Percentiles rank a stretch among this genome's conserved stretches.
phyloP scores from a whole-genome alignment of 2,888 invertebrate species.

The Ligdia adustata region DNA sequence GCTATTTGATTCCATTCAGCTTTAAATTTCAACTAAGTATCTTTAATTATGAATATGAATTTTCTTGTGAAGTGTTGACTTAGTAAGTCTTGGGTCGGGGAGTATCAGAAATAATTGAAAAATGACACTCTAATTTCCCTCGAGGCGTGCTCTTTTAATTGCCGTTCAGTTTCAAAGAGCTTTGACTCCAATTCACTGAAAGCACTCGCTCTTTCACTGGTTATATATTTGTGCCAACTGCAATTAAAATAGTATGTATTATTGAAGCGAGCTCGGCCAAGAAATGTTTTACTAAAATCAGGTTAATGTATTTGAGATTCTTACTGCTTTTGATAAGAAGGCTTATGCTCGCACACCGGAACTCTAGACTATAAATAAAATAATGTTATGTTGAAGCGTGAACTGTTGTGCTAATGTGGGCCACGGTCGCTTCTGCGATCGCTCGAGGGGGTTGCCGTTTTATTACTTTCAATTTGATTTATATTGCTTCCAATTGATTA shows the following conservation, averaged over 20 bases:
- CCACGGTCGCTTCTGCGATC: slow-evolving; percentile 52
- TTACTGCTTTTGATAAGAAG: slow-evolving; percentile 1
- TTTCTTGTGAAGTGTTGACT: too few relatives aligned
- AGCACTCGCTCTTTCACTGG: neutral
- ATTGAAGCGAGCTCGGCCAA: neutral
- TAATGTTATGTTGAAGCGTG: slow-evolving; percentile 37
- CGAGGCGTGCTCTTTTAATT: neutral
- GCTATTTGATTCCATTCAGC: too few relatives aligned
- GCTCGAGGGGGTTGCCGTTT: slow-evolving; percentile 37
- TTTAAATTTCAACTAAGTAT: too few relatives aligned
- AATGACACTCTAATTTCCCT: slow-evolving; percentile 5
- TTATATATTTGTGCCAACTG: neutral
- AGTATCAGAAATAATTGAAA: too few relatives aligned
- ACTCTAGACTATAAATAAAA: slow-evolving; percentile 36
- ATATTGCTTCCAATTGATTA: too few relatives aligned
- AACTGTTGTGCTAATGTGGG: slow-evolving; percentile 49
- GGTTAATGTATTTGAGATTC: slow-evolving; percentile 5
- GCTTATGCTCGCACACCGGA: slow-evolving; percentile 16
- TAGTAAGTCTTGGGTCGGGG: too few relatives aligned
- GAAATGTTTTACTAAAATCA: neutral
- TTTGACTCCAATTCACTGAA: neutral
- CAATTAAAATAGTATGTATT: neutral
- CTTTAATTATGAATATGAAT: too few relatives aligned
- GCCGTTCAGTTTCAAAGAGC: neutral
- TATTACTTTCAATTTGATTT: slow-evolving; percentile 52